A percentile compares a stretch with the other conserved stretches of the same genome.
Evolutionary conservation across 2,797 vertebrate species (phyloP).

Genomic region (Toxotes lorentzi): DNA sequence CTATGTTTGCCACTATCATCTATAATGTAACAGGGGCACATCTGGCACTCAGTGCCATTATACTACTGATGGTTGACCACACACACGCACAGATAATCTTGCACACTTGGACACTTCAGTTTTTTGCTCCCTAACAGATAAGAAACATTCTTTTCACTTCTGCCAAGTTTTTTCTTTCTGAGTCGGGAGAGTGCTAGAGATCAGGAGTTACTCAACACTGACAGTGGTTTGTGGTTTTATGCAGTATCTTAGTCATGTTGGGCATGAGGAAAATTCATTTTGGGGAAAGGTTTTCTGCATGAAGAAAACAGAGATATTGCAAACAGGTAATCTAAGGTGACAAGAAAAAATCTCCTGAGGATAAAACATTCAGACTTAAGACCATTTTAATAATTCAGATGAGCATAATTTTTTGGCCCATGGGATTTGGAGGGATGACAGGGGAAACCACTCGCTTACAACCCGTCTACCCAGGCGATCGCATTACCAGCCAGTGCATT

Average conservation of each 20-base stretch:
- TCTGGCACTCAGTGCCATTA: conserved; percentile 67
- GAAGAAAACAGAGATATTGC: background rate
- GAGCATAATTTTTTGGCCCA: conserved; percentile 42
- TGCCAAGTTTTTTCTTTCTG: conserved; percentile 19
- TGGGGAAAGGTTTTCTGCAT: background rate
- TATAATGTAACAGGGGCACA: conserved; percentile 79
- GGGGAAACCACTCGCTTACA: conserved; percentile 32
- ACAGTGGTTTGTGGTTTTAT: conserved; percentile 38
- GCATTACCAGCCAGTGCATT: conserved; percentile 71
- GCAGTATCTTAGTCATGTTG: conserved; percentile 2
- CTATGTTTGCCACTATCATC: conserved; percentile 66
- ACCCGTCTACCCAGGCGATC: conserved; percentile 57
- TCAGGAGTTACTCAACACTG: conserved; percentile 1
- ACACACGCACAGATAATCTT: conserved; percentile 43
- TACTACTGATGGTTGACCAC: conserved; percentile 54
- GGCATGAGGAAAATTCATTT: background rate
- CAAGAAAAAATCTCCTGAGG: background rate
- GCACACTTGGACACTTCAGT: conserved; percentile 25
- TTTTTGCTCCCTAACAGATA: background rate
- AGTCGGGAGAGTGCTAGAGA: conserved; percentile 1
- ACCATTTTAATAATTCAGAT: conserved; percentile 66
- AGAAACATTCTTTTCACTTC: conserved; percentile 21
- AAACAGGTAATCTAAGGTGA: conserved; percentile 8
- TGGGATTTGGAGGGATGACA: conserved; percentile 53
- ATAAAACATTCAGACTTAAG: conserved; percentile 47